Conservation (phyloP, 1,140 invertebrate species). For the Paraescarpia echinospica region DNA sequence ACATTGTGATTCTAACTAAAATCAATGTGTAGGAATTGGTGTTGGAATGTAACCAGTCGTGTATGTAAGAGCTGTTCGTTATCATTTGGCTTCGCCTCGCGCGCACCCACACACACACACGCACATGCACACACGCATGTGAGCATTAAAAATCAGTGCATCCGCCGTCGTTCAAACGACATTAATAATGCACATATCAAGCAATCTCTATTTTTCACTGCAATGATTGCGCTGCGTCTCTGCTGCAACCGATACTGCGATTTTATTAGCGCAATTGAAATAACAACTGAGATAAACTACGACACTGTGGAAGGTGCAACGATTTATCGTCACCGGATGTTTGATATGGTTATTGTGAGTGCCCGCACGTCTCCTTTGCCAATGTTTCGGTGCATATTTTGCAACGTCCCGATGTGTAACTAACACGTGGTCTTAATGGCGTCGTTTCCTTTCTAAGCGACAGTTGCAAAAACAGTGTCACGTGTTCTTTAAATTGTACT, state of each 20-base stretch:
- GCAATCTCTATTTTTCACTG: neutral
- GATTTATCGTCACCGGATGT: neutral
- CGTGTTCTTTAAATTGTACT: neutral
- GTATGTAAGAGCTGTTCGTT: no score
- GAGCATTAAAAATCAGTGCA: neutral
- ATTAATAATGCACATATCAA: neutral
- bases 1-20: no score
- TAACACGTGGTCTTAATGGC: neutral
- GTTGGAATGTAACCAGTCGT: no score
- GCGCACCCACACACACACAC: neutral
- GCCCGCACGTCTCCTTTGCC: neutral
- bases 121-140: neutral
- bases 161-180: neutral
- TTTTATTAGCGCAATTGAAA: constrained; percentile 6
- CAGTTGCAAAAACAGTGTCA: no score
- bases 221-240: neutral
- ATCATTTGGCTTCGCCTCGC: no score
- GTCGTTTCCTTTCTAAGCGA: neutral
- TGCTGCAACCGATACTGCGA: neutral
- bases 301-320: neutral
- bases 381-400: neutral
- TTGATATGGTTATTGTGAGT: constrained; percentile 6
- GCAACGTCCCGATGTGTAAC: neutral
- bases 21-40: no score
- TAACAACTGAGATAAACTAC: constrained; percentile 1